Evolutionary conservation across 2,113 vertebrate genomes (phyloP).

Genomic region (Petrocephalus microphthalmus): DNA sequence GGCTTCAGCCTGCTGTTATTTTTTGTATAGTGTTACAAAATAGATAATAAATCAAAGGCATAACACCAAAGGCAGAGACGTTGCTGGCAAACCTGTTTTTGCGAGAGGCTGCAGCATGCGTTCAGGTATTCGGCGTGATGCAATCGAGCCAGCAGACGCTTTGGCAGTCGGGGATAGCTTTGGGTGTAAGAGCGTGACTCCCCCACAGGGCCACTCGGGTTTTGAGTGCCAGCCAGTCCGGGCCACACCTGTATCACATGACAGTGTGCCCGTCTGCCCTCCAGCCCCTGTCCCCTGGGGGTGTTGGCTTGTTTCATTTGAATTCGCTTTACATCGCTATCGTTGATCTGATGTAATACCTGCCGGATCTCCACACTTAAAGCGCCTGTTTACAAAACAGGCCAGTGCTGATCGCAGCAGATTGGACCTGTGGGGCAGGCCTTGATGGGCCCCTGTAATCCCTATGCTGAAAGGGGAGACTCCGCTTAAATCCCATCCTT

Average conservation of each 20-base stretch:
- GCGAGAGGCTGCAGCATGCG: background rate
- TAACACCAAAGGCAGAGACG: background rate
- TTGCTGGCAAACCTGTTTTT: background rate
- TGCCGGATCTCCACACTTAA: background rate
- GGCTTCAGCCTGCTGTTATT: background rate
- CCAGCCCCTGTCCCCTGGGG: background rate
- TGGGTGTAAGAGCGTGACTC: background rate
- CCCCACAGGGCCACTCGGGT: background rate
- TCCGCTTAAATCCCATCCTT: background rate
- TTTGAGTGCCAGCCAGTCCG: background rate
- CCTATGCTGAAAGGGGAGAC: background rate
- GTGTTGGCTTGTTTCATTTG: background rate
- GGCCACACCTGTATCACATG: background rate
- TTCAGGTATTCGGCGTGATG: background rate
- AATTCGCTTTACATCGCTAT: background rate
- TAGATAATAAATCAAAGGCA: background rate
- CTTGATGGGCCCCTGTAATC: background rate
- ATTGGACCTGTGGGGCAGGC: background rate
- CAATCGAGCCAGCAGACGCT: background rate
- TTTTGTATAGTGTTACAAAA: slow-evolving; percentile 9
- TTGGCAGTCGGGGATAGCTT: background rate
- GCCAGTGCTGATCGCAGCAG: background rate
- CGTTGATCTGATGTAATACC: background rate
- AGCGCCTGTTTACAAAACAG: background rate
- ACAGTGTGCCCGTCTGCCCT: background rate